These are phyloP conservation scores for Tokudaia muenninki DNA, from an alignment of 2,797 vertebrate species.

Conservation along the genomic window DNA sequence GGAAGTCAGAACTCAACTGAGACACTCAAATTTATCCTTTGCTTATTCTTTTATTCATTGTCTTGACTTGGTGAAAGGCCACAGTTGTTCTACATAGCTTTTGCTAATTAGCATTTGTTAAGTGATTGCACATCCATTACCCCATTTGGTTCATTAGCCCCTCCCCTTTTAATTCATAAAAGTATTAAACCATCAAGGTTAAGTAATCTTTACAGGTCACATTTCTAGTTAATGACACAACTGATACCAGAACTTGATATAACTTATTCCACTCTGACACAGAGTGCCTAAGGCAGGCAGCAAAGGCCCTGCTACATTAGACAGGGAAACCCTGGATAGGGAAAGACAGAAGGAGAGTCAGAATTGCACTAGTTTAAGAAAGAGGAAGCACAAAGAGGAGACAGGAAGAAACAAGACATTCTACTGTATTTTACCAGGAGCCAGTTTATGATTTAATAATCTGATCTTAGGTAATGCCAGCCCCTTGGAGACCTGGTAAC, in stretches of 20 bases:
- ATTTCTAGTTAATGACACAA: conserved; percentile 47
- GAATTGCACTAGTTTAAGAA: neutral
- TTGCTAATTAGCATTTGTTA: conserved; percentile 47
- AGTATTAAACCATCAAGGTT: neutral
- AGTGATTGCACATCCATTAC: conserved; percentile 31
- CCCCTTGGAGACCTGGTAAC: conserved; percentile 64
- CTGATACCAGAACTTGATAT: neutral
- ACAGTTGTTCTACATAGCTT: conserved; percentile 23
- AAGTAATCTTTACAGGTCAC: conserved; percentile 28
- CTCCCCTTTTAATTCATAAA: conserved; percentile 27
- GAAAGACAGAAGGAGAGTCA: conserved; percentile 30
- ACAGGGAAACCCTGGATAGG: neutral
- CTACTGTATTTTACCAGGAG: conserved; percentile 57
- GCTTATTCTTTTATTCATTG: conserved; percentile 9
- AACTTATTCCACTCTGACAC: conserved; percentile 24
- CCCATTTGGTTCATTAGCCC: conserved; percentile 39
- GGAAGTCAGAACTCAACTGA: neutral
- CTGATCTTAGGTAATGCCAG: conserved; percentile 33
- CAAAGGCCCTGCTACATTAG: conserved; percentile 7
- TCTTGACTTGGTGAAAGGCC: conserved; percentile 5
- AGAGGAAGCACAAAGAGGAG: neutral
- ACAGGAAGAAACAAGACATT: conserved; percentile 34
- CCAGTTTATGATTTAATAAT: conserved; percentile 70
- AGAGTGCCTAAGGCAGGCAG: neutral
- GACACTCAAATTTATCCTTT: neutral